Evolutionary conservation across 1,140 invertebrate genomes (phyloP), one percentile per base, ranked within the genome.

Genomic region (Zaprionus ornatus): DNA sequence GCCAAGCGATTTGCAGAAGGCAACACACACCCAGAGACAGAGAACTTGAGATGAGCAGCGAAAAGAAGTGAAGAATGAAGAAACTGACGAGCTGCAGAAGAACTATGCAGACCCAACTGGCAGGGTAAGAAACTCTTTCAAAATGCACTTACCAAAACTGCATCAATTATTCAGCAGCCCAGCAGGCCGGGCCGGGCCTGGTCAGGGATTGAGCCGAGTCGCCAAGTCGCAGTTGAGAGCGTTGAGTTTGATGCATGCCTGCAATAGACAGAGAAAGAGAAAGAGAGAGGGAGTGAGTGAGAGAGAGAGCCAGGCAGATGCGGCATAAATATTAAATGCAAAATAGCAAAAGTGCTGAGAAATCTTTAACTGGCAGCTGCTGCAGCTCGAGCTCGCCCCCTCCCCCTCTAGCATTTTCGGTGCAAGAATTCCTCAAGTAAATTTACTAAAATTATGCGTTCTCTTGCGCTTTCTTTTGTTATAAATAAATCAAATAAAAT

Each of bases 131-230:
- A 56, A 83, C 59, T 75, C 80, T 78, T 75, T 82, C 67, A 82
- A 88, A 90, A 88, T 88, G 81, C 84, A 90, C 84, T 88, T 88
- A 88, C 84, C 84, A 77, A 87, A 88, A 88, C 84, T 88, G 84
- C 85, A 88, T 90, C 87, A 88, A 88, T 88, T 88, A 88, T 88
- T 88, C 85, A 88, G 68, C 81, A 82, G 82, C 79, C 79, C 77
- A 79, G 40, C 40, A 67, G 71, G 80, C 80, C 82, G 66, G 59
- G 79, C 65, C 55, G 23, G 78, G 66, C 65, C 78, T 80, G 74
- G 77, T 88, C 83, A 87, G 80, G 77, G 77, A 87, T 87, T 78
- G 82, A 77, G 78, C 60, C 82, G 84, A 88, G 84, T 88, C 80
- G 85, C 79, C 80, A 87, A 83, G 82, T 85, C 77, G 77, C 82